These are phyloP conservation scores for Dugesia japonica DNA, from an alignment of 2,888 invertebrate species.

Conservation along the genomic window DNA sequence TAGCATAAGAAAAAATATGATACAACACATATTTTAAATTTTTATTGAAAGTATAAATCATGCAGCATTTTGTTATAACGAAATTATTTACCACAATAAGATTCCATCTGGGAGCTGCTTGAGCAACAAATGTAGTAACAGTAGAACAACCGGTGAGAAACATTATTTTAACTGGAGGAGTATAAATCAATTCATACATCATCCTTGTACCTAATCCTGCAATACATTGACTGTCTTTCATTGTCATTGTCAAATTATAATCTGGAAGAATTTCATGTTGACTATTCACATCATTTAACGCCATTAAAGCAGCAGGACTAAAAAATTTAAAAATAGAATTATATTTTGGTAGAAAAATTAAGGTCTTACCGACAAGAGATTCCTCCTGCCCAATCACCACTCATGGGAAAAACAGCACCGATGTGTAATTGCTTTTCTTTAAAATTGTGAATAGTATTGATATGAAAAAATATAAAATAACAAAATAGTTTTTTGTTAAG, in stretches of 20 bases:
- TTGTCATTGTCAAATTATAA: conserved; percentile 72
- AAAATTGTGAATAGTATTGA: neutral
- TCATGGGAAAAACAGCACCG: conserved; percentile 93
- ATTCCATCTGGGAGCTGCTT: conserved; percentile 99
- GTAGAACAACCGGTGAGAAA: conserved; percentile 81
- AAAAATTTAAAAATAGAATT: too few relatives aligned
- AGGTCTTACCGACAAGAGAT: conserved; percentile 60
- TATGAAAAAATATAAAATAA: neutral
- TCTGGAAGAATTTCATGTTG: conserved; percentile 72
- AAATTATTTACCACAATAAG: conserved; percentile 90
- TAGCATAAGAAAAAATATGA: too few relatives aligned
- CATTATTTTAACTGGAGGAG: conserved; percentile 57
- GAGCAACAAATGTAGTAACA: conserved; percentile 93
- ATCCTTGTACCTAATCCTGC: conserved; percentile 92
- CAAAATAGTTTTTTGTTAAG: too few relatives aligned
- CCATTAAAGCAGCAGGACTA: conserved; percentile 85
- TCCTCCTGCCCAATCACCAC: conserved; percentile 93
- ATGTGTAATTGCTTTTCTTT: conserved; percentile 59
- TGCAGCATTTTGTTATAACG: too few relatives aligned
- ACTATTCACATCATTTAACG: conserved; percentile 82
- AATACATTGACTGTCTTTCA: conserved; percentile 95
- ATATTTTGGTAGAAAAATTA: neutral
- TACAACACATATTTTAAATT: too few relatives aligned
- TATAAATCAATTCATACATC: conserved; percentile 92
- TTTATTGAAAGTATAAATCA: too few relatives aligned